Base-by-base conservation (phyloP, 2,113 vertebrate genomes). In the Seriola quinqueradiata region DNA sequence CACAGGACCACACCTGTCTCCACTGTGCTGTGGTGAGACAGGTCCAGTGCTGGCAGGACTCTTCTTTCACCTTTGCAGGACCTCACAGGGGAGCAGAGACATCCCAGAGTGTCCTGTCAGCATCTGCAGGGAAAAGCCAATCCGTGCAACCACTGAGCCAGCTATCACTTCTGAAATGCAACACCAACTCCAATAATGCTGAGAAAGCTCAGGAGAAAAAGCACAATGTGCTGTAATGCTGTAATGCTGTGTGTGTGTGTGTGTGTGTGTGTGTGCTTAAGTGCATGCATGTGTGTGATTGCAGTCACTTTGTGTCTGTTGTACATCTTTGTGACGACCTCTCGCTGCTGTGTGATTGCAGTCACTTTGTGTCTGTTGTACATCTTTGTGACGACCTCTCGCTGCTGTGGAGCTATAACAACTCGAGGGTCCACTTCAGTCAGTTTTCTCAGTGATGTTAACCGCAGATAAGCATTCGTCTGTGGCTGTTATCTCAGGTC, bases 101-200 rank as follows among this genome's bases (percentile, higher is more conserved):
- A 59, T 50, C 75, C 70, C 28, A 63, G 82, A 87, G 77, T 90
- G 66, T 92, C 73, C 77, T 63, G 85, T 94, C 94, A 92, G 90
- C 77, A 87, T 83, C 83, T 81, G 81, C 75, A 64, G 75, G 85
- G 77, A 81, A 87, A 89, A 59, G 73, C 81, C 65, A 75, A 86
- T 79, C 74, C 57, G 79, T 84, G 85, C 70, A 67, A 81, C 64
- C 77, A 84, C 70, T 19, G 36, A 92, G 83, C 82, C 78, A 73
- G 81, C 87, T 82, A 78, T 89, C 68, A 60, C 70, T 80, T 82
- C 87, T 79, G 92, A 92, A 93, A 94, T 9, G 83, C 89, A 89
- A 93, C 93, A 93, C 91, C 90, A 89, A 86, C 83, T 91, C 84
- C 82, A 74, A 88, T 93, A 85, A 48, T 93, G 94, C 92, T 93